A percentile compares a stretch with the other conserved stretches of the same genome.
Evolutionary conservation across 2,888 invertebrate species (phyloP).

Genomic region (Herminia tarsipennalis): DNA sequence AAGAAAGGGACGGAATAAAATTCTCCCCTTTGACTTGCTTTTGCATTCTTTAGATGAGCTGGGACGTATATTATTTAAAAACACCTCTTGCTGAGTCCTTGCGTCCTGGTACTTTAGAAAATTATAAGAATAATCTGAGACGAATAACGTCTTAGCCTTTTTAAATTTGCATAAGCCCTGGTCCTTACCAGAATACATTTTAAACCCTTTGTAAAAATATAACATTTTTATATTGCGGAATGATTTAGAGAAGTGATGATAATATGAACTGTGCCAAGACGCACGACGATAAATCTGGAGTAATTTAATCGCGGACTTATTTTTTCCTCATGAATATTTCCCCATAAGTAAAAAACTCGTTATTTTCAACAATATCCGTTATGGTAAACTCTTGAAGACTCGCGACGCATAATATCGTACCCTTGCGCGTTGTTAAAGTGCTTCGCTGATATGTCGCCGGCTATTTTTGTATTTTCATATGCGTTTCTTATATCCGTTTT

Average conservation of each 20-base stretch:
- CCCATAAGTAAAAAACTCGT: constrained; percentile 41
- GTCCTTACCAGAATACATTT: too few relatives aligned
- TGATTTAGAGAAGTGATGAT: not conserved
- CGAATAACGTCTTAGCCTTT: too few relatives aligned
- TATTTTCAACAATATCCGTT: constrained; percentile 47
- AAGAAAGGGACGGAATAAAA: constrained; percentile 16
- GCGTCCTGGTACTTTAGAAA: constrained; percentile 41
- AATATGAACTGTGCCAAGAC: constrained; percentile 3
- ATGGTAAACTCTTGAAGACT: constrained; percentile 43
- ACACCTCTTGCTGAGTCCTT: constrained; percentile 25
- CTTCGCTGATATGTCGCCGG: constrained; percentile 27
- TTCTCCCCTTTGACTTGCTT: constrained; percentile 1
- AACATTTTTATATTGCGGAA: too few relatives aligned
- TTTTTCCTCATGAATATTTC: constrained; percentile 26
- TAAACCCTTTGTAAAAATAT: too few relatives aligned
- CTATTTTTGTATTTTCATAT: constrained; percentile 31
- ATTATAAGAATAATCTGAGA: constrained; percentile 45
- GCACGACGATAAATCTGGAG: constrained; percentile 15
- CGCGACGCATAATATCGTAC: constrained; percentile 36
- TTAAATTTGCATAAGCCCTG: too few relatives aligned
- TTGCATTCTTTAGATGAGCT: not conserved
- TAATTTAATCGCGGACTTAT: constrained; percentile 36
- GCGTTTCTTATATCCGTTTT: constrained; percentile 23
- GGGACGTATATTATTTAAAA: not conserved
- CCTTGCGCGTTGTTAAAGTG: constrained; percentile 36